Conservation (phyloP, 2,113 vertebrate genomes). For the Equus przewalskii region DNA sequence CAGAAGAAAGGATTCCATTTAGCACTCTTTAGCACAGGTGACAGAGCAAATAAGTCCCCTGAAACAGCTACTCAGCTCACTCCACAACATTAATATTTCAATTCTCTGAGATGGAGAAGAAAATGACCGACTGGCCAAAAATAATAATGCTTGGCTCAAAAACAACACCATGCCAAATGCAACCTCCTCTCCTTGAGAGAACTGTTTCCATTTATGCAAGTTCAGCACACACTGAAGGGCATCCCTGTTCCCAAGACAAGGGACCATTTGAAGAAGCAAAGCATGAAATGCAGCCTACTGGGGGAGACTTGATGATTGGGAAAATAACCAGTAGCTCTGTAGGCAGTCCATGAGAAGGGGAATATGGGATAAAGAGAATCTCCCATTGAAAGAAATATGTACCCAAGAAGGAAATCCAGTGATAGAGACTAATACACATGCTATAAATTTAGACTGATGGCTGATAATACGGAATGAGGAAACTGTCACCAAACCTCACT, state of each 20-base stretch:
- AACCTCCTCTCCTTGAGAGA: constrained; percentile 70
- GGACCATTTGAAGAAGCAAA: constrained; percentile 63
- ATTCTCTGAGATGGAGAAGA: constrained; percentile 45
- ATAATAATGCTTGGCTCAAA: constrained; percentile 75
- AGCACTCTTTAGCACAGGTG: constrained; percentile 65
- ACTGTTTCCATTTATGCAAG: constrained; percentile 67
- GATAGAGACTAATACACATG: not conserved
- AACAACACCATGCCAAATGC: constrained; percentile 61
- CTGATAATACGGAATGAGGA: not conserved
- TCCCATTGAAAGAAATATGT: not conserved
- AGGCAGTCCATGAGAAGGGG: not conserved
- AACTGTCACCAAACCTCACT: not conserved
- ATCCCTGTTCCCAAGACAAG: constrained; percentile 66
- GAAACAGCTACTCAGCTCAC: constrained; percentile 43
- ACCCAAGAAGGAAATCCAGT: constrained; percentile 18
- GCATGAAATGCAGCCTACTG: constrained; percentile 49
- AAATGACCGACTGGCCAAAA: constrained; percentile 76
- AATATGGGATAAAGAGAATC: not conserved
- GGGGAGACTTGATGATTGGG: not conserved
- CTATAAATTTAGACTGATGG: not conserved
- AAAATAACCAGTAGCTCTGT: not conserved
- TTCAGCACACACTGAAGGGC: constrained; percentile 56
- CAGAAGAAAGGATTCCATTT: constrained; percentile 47
- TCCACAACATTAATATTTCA: constrained; percentile 73
- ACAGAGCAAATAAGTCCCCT: constrained; percentile 60